Conservation (phyloP, 92 coral and sea anemone species). For the Micromussa lordhowensis region DNA sequence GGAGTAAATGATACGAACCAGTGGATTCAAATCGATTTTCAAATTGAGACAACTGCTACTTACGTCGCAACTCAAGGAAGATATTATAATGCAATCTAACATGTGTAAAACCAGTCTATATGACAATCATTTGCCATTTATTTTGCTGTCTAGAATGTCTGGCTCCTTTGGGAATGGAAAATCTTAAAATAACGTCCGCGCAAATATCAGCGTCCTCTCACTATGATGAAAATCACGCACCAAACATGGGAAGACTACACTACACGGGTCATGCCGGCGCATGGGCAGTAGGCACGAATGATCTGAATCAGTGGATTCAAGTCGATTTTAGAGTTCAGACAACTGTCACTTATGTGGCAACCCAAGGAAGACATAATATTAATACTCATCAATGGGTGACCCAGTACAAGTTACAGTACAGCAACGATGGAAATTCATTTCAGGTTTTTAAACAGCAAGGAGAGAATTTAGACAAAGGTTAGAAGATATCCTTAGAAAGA, state of each 20-base stretch:
- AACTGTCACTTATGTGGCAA: too few relatives aligned
- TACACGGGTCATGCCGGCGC: too few relatives aligned
- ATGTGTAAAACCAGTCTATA: too few relatives aligned
- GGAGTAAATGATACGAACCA: too few relatives aligned
- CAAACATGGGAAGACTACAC: constrained; percentile 15
- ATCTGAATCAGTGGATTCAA: too few relatives aligned
- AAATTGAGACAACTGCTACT: too few relatives aligned
- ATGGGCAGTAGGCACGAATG: too few relatives aligned
- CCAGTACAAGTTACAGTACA: too few relatives aligned
- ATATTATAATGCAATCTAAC: too few relatives aligned
- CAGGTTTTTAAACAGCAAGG: constrained; percentile 11
- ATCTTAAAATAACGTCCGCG: not conserved
- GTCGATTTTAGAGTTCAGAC: too few relatives aligned
- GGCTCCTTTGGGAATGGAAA: constrained; percentile 38
- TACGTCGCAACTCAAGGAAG: not conserved
- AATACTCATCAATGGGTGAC: constrained; percentile 22
- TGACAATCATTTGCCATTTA: too few relatives aligned
- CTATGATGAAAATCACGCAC: not conserved
- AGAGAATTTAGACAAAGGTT: constrained; percentile 1
- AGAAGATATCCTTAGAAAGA: not conserved
- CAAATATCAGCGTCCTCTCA: constrained; percentile 36
- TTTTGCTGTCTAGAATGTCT: not conserved
- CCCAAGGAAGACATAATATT: not conserved
- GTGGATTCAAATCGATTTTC: too few relatives aligned
- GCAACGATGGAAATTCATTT: not conserved